Base-by-base conservation (phyloP, 2,888 invertebrate species). In the Megamerina dolium region DNA sequence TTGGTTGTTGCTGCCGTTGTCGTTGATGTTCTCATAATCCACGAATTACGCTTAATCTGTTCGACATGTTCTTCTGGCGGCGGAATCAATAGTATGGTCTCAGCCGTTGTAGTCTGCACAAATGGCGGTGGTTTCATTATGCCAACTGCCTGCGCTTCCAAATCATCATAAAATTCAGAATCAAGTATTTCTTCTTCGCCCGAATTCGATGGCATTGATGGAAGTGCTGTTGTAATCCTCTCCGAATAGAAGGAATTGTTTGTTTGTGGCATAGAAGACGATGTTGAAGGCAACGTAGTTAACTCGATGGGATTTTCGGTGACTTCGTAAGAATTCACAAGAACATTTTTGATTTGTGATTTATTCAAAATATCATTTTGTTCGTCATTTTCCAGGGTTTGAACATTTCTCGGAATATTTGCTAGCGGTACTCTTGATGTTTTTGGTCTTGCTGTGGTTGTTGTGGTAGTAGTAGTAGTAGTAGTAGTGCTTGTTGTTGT, bases 61-160 rank as follows among this genome's bases (percentile, higher is more conserved):
- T 62, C 61, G 31, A 60, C 63, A 34, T 66, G 60, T 45, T 72
- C 72, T 39, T 70, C 69, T 0, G 65, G 52, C n/a, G 72, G 70
- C 2, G 70, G 70, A 55, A 71, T 71, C 18, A 70, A 42, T 5
- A 71, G 46, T 34, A 71, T 70, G 2, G 70, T 71, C 50, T 66
- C 69, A 2, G 68, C 58, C 10, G 71, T 70, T 6, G 70, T 68
- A 5, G 65, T 57, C 29, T 56, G 57, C 33, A 48, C 33, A 3
- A 61, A 37, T 2, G 63, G 52, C 1, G 59, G 57, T 1, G 57
- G 59, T 27, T 55, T 59, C 26, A 56, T 49, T 50, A 57, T 37
- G 2, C 50, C 60, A 3, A 59, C 64, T 1, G 55, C 56, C 39
- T 65, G 68, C 5, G 66, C 64, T 40, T 67, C 68, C 26, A 65